Evolutionary conservation across 1,140 invertebrate species (phyloP), one percentile per base, ranked within the genome.

Genomic region (Heliconius hermathena): DNA sequence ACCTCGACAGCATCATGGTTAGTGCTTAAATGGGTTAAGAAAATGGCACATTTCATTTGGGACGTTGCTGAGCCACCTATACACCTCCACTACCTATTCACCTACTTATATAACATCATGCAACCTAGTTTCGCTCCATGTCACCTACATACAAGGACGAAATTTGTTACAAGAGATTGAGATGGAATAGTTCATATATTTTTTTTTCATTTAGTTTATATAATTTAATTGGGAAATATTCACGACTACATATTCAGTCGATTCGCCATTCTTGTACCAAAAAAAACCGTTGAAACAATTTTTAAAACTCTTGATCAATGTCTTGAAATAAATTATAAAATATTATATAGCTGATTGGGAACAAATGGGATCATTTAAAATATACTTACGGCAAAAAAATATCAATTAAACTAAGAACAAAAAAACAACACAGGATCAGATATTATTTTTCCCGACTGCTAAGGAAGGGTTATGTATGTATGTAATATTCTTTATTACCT

Each of bases 11-110:
- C 11, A 26, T 66, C 13, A 66, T 66, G 26, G 9, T 29, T 66
- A 66, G 60, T 66, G 29, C n/a, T 41, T 76, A 76, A 76, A 66
- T 76, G 36, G 74, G 57, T 76, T 76, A 76, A 22, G 36, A n/a
- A 76, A 66, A 66, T 76, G 57, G 74, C 20, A 66, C 74, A 41
- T 66, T 29, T 41, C 54, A 66, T 66, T 76, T 36, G 52, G 74
- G 57, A 52, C 57, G 26, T 29, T 13, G 60, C 60, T 66, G 60
- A 66, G 60, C 26, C 11, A 13, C n/a, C 54, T 57, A 57, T 22
- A 22, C 54, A 57, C 16, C 18, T 52, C 41, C 13, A 46, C 41
- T 16, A 16, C 41, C 52, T 54, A 22, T 22, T 11, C n/a, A 22
- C 22, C n/a, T 60, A 60, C 57, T 60, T 60, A 60, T 60, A 60